Evolutionary conservation across 1,140 invertebrate genomes (phyloP).

Genomic region (Penaeus indicus): DNA sequence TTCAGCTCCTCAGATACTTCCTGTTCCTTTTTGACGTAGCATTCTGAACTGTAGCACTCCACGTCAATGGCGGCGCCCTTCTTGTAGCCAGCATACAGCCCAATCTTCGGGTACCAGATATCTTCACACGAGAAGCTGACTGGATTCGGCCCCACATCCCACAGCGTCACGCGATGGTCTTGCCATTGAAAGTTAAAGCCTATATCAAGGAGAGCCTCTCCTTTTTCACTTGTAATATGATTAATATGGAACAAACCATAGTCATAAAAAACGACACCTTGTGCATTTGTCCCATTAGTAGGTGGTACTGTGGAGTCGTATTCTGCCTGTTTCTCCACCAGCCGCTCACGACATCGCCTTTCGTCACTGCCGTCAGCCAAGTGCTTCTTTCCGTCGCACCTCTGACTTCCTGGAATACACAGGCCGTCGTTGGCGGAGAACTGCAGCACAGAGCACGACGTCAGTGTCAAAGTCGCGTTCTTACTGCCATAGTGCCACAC

Average conservation of each 20-base stretch:
- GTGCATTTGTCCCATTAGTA: neutral
- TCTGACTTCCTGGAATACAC: slow-evolving; percentile 28
- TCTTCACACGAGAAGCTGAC: slow-evolving; percentile 22
- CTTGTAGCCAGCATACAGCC: neutral
- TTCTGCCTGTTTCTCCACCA: neutral
- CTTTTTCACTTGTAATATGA: slow-evolving; percentile 27
- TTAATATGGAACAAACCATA: neutral
- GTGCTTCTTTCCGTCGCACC: slow-evolving; percentile 29
- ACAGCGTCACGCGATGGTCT: slow-evolving; percentile 17
- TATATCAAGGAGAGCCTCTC: neutral
- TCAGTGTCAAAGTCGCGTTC: slow-evolving; percentile 27
- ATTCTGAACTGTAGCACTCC: neutral
- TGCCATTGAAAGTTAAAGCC: neutral
- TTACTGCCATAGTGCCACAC: neutral
- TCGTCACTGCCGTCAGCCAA: slow-evolving; percentile 35
- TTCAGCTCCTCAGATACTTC: neutral
- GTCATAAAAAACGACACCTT: neutral
- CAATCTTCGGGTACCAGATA: neutral
- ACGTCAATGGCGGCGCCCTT: neutral
- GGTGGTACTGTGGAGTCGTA: slow-evolving; percentile 4
- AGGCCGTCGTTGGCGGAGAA: slow-evolving; percentile 53
- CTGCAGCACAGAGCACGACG: slow-evolving; percentile 31
- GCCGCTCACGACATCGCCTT: neutral
- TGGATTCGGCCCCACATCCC: neutral
- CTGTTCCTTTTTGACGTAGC: neutral